phyloP scores from a whole-genome alignment of 1,140 invertebrate species.

The Grapholita molesta region DNA sequence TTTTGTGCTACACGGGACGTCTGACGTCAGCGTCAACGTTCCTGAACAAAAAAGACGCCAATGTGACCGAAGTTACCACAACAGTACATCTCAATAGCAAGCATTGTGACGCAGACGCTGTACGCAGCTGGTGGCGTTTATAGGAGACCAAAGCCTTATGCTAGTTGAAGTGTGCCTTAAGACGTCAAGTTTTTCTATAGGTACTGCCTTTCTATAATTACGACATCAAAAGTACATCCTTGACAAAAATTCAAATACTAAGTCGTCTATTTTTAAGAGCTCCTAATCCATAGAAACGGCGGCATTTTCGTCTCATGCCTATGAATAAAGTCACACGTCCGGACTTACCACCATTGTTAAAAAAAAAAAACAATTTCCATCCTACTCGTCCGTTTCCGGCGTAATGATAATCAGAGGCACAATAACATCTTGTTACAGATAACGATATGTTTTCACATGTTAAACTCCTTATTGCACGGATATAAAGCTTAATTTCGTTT shows the following conservation, averaged over 20 bases:
- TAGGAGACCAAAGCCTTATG: too few relatives aligned
- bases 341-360: not conserved
- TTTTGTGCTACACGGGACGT: too few relatives aligned
- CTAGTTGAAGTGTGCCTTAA: not conserved
- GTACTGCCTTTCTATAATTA: not conserved
- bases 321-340: constrained; percentile 7
- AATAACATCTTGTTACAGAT: not conserved
- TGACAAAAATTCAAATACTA: not conserved
- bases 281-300: not conserved
- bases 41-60: too few relatives aligned
- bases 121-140: too few relatives aligned
- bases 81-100: too few relatives aligned
- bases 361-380: not conserved
- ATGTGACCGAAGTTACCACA: too few relatives aligned
- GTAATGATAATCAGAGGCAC: constrained; percentile 8
- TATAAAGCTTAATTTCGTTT: not conserved
- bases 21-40: too few relatives aligned
- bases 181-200: not conserved
- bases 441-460: not conserved
- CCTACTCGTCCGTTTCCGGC: not conserved
- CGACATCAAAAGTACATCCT: not conserved
- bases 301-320: not conserved
- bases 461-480: not conserved
- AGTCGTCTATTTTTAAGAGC: not conserved
- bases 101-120: too few relatives aligned